These are phyloP conservation scores for Platycheirus albimanus DNA, from an alignment of 2,888 invertebrate species.

Conservation along the genomic window DNA sequence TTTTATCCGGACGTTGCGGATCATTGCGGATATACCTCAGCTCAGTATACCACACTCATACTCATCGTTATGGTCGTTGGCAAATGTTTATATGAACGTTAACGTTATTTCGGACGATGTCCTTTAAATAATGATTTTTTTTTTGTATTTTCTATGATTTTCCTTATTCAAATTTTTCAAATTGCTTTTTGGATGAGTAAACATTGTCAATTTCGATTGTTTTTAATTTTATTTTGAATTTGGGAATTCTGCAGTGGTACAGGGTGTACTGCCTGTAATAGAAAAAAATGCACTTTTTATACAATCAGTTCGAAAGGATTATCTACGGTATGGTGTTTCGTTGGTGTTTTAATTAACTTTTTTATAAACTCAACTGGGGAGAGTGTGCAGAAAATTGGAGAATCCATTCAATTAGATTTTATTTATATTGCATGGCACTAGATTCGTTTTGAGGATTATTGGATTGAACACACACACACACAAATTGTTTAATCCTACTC, in stretches of 20 bases:
- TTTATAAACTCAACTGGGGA: constrained; percentile 15
- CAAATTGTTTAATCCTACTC: too few species aligned
- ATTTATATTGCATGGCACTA: constrained; percentile 34
- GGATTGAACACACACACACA: too few species aligned
- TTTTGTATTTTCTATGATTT: constrained; percentile 25
- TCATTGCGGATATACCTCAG: constrained; percentile 59
- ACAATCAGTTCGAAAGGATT: constrained; percentile 16
- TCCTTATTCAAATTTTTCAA: constrained; percentile 62
- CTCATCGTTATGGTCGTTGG: constrained; percentile 20
- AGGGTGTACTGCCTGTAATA: not conserved
- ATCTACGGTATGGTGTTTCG: not conserved
- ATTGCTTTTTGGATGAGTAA: constrained; percentile 68
- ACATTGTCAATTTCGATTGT: constrained; percentile 57
- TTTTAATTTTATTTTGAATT: constrained; percentile 9
- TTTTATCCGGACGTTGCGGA: constrained; percentile 73
- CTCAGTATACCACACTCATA: not conserved
- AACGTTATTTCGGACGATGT: constrained; percentile 41
- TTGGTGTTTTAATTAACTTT: constrained; percentile 56
- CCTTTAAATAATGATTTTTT: constrained; percentile 38
- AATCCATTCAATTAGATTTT: constrained; percentile 43
- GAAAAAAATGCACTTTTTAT: not conserved
- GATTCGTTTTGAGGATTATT: constrained; percentile 22
- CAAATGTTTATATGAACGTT: constrained; percentile 23
- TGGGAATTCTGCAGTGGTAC: not conserved
- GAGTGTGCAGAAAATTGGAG: not conserved